These are phyloP conservation scores for Euphysa ruthae DNA, from an alignment of 30 jellyfish, hydroid and myxozoan species.

Conservation along the genomic window DNA sequence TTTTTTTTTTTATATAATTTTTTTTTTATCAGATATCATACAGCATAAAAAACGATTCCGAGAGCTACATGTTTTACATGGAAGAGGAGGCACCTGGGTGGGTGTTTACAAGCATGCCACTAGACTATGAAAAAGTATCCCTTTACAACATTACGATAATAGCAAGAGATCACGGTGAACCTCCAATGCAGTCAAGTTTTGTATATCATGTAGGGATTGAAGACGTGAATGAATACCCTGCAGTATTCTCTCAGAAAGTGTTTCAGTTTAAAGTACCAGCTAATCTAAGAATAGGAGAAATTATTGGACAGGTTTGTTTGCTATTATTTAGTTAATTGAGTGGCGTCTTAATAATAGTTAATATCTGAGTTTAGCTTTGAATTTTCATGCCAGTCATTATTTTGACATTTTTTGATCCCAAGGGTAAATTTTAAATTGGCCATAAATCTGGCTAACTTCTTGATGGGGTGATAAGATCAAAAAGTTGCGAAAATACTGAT, in stretches of 20 bases:
- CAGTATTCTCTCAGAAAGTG: conserved; percentile 40
- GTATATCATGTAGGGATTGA: conserved; percentile 80
- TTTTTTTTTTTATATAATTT: too few relatives aligned
- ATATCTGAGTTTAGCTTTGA: too few relatives aligned
- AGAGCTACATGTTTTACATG: conserved; percentile 42
- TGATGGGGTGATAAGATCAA: too few relatives aligned
- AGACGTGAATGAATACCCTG: conserved; percentile 72
- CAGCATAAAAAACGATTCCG: conserved; percentile 58
- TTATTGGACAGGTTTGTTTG: conserved; percentile 81
- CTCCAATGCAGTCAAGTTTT: conserved; percentile 45
- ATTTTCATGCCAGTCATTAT: too few relatives aligned
- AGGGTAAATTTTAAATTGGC: too few relatives aligned
- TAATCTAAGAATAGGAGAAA: conserved; percentile 36
- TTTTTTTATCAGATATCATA: conserved; percentile 52
- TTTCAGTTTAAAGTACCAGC: conserved; percentile 54
- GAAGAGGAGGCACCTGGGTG: conserved; percentile 62
- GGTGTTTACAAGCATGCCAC: conserved; percentile 49
- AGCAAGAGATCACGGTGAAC: conserved; percentile 81
- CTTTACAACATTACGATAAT: conserved; percentile 42
- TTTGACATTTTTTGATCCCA: too few relatives aligned
- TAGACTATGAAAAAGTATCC: conserved; percentile 57
- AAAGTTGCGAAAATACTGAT: too few relatives aligned
- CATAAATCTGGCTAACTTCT: too few relatives aligned
- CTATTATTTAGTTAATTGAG: too few relatives aligned
- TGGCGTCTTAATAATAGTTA: too few relatives aligned